Conservation (phyloP, 2,888 invertebrate species). For the Poecilus cupreus region DNA sequence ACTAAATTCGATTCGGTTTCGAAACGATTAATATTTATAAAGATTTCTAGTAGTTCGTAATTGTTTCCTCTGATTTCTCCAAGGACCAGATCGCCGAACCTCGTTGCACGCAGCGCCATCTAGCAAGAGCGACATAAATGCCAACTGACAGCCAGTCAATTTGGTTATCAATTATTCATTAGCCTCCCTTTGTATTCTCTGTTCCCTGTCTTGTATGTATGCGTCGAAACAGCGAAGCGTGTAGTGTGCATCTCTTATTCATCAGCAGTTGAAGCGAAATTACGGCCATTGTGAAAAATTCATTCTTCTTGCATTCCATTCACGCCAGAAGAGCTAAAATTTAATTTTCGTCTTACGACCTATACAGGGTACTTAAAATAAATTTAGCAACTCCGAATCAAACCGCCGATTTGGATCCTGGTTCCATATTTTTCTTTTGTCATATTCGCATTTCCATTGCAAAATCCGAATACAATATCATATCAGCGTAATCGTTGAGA, state of each 20-base stretch:
- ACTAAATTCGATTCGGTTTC: no score
- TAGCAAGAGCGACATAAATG: not conserved
- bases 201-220: not conserved
- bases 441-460: no score
- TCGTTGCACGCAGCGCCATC: not conserved
- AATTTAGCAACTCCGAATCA: no score
- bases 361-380: no score
- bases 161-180: conserved; percentile 44
- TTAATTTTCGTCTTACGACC: not conserved
- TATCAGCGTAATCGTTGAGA: no score
- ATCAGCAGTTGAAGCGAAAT: conserved; percentile 5
- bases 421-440: no score
- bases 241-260: conserved; percentile 33
- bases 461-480: no score
- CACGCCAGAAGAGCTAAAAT: not conserved
- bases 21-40: not conserved
- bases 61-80: conserved; percentile 30
- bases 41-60: conserved; percentile 1
- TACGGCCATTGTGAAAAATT: conserved; percentile 44
- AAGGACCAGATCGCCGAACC: conserved; percentile 5
- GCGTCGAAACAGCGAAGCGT: not conserved
- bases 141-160: conserved; percentile 13
- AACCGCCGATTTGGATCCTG: no score
- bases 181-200: conserved; percentile 40
- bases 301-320: not conserved